Evolutionary conservation across 1,140 invertebrate genomes (phyloP).

Genomic region (Tachypleus tridentatus): DNA sequence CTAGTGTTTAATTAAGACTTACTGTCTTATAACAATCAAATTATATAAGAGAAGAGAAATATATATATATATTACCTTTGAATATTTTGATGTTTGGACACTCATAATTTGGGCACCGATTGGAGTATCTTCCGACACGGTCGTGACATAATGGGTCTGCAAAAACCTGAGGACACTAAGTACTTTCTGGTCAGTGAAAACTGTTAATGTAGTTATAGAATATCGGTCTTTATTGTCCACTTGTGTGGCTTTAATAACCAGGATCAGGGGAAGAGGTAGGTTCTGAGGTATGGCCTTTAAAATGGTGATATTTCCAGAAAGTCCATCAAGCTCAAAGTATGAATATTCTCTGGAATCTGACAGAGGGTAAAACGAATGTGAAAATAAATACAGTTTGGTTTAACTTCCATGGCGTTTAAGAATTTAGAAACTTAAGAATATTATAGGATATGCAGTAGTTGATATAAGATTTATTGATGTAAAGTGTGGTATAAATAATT

Average conservation of each 20-base stretch:
- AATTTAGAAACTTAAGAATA: too few species aligned
- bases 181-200: slow-evolving; percentile 40
- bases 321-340: slow-evolving; percentile 44
- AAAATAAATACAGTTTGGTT: too few species aligned
- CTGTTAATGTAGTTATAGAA: slow-evolving; percentile 61
- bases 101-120: slow-evolving; percentile 38
- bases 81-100: too few species aligned
- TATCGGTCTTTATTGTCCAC: slow-evolving; percentile 77
- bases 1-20: too few species aligned
- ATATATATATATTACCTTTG: too few species aligned
- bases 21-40: too few species aligned
- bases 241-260: slow-evolving; percentile 71
- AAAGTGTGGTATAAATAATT: too few species aligned
- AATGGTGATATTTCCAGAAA: slow-evolving; percentile 47
- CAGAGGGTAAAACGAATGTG: slow-evolving; percentile 3
- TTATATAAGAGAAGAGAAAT: too few species aligned
- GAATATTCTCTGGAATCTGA: slow-evolving; percentile 36
- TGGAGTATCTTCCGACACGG: slow-evolving; percentile 58
- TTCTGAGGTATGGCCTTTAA: slow-evolving; percentile 41
- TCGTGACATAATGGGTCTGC: slow-evolving; percentile 54
- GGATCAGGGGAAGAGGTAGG: slow-evolving; percentile 48
- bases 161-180: slow-evolving; percentile 49
- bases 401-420: too few species aligned
- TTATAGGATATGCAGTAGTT: too few species aligned
- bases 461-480: too few species aligned